phyloP scores from a whole-genome alignment of 2,888 invertebrate species.

The Lochmaea crataegi region DNA sequence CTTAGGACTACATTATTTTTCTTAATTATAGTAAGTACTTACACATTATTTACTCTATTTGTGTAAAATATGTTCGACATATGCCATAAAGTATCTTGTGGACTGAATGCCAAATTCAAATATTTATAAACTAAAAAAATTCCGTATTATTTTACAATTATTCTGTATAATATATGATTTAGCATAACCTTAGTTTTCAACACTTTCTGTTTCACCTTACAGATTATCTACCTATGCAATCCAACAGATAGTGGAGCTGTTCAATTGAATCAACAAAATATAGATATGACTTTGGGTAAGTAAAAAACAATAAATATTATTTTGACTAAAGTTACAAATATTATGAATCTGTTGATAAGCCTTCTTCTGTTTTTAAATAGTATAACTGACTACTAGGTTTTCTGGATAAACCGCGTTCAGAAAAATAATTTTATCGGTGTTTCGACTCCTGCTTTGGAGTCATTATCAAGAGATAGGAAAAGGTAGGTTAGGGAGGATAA shows the following conservation, averaged over 20 bases:
- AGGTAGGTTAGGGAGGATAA: no score
- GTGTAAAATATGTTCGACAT: neutral
- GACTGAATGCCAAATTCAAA: neutral
- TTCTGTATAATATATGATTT: neutral
- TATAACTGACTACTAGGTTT: no score
- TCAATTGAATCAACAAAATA: slow-evolving; percentile 81
- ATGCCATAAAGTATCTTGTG: neutral
- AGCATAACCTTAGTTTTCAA: slow-evolving; percentile 12
- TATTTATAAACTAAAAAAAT: neutral
- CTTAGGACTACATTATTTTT: slow-evolving; percentile 22
- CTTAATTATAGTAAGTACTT: slow-evolving; percentile 27
- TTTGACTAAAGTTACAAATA: neutral
- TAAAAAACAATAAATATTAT: slow-evolving; percentile 32
- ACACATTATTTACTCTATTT: slow-evolving; percentile 1
- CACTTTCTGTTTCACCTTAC: slow-evolving; percentile 48
- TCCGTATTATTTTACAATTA: neutral
- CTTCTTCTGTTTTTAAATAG: no score
- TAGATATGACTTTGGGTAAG: slow-evolving; percentile 88
- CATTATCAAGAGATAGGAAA: no score
- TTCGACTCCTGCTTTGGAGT: no score
- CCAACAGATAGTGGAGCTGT: slow-evolving; percentile 86
- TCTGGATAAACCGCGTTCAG: no score
- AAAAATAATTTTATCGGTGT: no score
- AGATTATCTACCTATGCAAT: slow-evolving; percentile 72
- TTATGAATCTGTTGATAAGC: neutral